These are phyloP conservation scores for Nomada flava DNA, from an alignment of 2,888 invertebrate genomes.

Conservation along the genomic window DNA sequence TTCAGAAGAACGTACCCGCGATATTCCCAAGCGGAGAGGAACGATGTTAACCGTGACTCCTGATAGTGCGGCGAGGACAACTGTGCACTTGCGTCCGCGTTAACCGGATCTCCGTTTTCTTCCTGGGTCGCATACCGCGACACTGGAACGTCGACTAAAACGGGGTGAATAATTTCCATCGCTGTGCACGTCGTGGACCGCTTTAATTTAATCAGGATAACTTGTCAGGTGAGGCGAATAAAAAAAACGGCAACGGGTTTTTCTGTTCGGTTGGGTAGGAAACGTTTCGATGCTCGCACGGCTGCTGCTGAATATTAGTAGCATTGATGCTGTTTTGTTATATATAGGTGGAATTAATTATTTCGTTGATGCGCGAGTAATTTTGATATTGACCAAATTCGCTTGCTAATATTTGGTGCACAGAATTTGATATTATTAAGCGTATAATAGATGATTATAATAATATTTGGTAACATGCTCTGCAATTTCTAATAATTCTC, in stretches of 20 bases:
- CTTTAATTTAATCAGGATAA: conserved; percentile 49
- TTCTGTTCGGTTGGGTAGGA: background rate
- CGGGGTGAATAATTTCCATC: conserved; percentile 58
- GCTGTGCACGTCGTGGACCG: conserved; percentile 15
- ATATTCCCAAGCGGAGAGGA: conserved; percentile 6
- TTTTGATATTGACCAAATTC: too few relatives aligned
- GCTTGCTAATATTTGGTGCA: too few relatives aligned
- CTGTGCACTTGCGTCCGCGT: background rate
- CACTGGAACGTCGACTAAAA: conserved; percentile 51
- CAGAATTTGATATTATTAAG: too few relatives aligned
- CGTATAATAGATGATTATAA: too few relatives aligned
- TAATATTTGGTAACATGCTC: too few relatives aligned
- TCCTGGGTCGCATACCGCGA: conserved; percentile 14
- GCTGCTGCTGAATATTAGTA: background rate
- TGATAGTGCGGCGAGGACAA: background rate
- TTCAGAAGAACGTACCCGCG: conserved; percentile 15
- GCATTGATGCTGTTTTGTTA: too few relatives aligned
- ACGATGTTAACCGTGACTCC: conserved; percentile 12
- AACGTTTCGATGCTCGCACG: background rate
- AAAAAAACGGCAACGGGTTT: conserved; percentile 13
- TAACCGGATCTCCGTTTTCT: conserved; percentile 34
- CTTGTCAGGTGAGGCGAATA: conserved; percentile 2
- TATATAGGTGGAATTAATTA: too few relatives aligned
- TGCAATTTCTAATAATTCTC: too few relatives aligned
- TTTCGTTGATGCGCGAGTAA: too few relatives aligned